Evolutionary conservation across 1,140 invertebrate species (phyloP), one percentile per base, ranked within the genome.

Genomic region (Marisa cornuarietis): DNA sequence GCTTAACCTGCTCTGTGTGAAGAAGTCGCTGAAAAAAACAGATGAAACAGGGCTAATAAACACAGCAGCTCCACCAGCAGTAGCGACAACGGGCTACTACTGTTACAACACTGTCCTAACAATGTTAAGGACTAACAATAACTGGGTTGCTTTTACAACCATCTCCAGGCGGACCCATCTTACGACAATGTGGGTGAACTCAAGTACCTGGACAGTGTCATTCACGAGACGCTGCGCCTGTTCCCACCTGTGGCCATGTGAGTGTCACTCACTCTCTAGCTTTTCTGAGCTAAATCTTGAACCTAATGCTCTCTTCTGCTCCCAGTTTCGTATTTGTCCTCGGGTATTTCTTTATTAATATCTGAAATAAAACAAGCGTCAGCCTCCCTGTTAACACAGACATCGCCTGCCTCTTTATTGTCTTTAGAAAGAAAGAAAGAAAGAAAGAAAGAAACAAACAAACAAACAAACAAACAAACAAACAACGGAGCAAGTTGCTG

Each of bases 181-280:
- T 79, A 79, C 63, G 71, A 79, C 14, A 63, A 74, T n/a, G 62
- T 79, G 14, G 22, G 16, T 3, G 54, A 61, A 26, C 66, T 79
- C 69, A 73, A 68, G 42, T 79, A 74, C 58, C 61, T 79, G 54
- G 71, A 79, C 24, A 42, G 42, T 13, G 58, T 63, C 31, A n/a
- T 79, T 22, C 49, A 61, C 5, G 78, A 79, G 49, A 74, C 71
- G n/a, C 62, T 79, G 20, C 54, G 78, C 26, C 54, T 79, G 22
- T 74, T 31, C 62, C 78, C 78, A 22, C 75, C 75, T 31, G 58
- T 76, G 16, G 20, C 61, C 61, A n/a, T 61, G 75, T 76, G 24
- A 63, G 77, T 76, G 31, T 6, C 6, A 6, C 3, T 26, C 13
- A 69, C 13, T 26, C 24, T 69, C 22, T 24, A 6, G n/a, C 18